These are phyloP conservation scores for Brachionus rubens DNA, from an alignment of 1,140 invertebrate species.

Conservation along the genomic window DNA sequence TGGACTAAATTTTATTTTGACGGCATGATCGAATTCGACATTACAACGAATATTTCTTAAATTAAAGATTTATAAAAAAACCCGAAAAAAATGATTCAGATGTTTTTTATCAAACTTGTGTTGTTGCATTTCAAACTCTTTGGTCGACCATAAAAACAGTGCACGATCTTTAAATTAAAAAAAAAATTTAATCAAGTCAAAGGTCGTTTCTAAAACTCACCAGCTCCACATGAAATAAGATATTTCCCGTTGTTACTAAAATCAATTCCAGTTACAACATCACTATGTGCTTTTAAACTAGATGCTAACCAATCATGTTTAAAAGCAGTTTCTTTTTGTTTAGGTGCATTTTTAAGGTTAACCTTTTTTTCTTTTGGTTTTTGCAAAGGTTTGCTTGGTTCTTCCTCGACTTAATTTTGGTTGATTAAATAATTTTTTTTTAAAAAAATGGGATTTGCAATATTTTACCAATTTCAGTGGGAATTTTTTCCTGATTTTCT, in stretches of 20 bases:
- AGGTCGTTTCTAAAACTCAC: slow-evolving; percentile 62
- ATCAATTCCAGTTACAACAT: slow-evolving; percentile 69
- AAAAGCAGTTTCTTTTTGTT: slow-evolving; percentile 56
- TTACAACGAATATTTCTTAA: slow-evolving; percentile 68
- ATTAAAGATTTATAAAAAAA: no score
- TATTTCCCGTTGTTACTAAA: slow-evolving; percentile 79
- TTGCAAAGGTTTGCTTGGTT: neutral
- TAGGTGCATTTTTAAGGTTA: neutral
- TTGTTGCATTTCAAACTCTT: slow-evolving; percentile 71
- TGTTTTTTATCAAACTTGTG: slow-evolving; percentile 64
- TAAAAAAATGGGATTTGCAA: neutral
- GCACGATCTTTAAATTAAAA: slow-evolving; percentile 69
- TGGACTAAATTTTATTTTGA: slow-evolving; percentile 76
- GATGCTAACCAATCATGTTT: slow-evolving; percentile 72
- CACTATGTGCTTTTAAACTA: slow-evolving; percentile 75
- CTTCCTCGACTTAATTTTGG: neutral
- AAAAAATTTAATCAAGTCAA: neutral
- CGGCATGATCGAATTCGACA: slow-evolving; percentile 77
- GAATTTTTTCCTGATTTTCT: neutral
- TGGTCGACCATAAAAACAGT: slow-evolving; percentile 76
- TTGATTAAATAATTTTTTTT: neutral
- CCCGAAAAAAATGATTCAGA: no score
- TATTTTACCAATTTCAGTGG: neutral
- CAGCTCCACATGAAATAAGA: slow-evolving; percentile 74
- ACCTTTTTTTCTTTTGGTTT: slow-evolving; percentile 13